Percentiles rank a stretch among this genome's conserved stretches.
Evolutionary conservation across 2,797 vertebrate genomes (phyloP).

Genomic region (Eospalax fontanierii): DNA sequence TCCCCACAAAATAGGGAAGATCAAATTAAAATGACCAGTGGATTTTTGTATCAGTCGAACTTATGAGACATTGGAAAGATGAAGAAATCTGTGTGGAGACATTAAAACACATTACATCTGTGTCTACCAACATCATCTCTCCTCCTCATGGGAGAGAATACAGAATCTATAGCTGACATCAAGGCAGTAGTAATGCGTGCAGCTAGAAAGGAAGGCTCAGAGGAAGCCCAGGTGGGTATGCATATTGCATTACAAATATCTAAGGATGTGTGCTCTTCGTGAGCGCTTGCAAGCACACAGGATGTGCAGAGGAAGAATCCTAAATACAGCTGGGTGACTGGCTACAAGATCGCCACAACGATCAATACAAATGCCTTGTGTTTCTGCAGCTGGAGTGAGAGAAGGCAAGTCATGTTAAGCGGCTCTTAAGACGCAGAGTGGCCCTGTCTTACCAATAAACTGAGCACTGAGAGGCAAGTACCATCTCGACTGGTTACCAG

Average conservation of each 20-base stretch:
- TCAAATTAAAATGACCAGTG: not conserved
- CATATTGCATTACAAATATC: not conserved
- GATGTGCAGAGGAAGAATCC: not conserved
- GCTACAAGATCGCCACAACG: not conserved
- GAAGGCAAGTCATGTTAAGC: not conserved
- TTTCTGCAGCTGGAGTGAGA: not conserved
- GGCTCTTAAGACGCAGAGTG: not conserved
- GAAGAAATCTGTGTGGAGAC: not conserved
- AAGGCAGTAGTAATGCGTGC: not conserved
- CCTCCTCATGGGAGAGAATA: not conserved
- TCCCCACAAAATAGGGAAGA: not conserved
- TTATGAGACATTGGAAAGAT: not conserved
- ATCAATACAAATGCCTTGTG: not conserved
- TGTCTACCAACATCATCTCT: not conserved
- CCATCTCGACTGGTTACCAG: not conserved
- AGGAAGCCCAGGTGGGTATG: not conserved
- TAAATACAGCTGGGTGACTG: not conserved
- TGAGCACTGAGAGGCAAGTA: not conserved
- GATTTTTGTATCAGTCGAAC: too few species aligned
- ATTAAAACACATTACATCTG: not conserved
- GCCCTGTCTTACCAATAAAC: too few species aligned
- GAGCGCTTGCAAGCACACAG: not conserved
- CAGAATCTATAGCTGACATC: not conserved
- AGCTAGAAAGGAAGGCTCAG: not conserved
- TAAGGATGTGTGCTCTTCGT: not conserved